phyloP scores from a whole-genome alignment of 2,113 vertebrate species.

The Petrocephalus zakoni region DNA sequence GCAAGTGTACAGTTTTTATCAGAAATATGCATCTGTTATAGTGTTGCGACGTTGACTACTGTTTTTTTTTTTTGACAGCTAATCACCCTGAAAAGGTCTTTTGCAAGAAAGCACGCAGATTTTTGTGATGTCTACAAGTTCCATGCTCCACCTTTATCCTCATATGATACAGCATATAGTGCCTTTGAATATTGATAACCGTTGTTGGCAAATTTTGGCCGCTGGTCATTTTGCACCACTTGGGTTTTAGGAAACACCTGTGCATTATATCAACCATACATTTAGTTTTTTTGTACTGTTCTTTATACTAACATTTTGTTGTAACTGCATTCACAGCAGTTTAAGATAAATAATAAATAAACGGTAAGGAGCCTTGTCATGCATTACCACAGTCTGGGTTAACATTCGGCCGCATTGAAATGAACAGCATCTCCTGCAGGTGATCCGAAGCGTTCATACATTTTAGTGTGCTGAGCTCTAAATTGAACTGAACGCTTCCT shows the following conservation, averaged over 20 bases:
- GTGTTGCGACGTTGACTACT: background rate
- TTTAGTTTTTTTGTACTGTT: background rate
- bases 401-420: constrained; percentile 40
- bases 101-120: constrained; percentile 28
- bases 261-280: constrained; percentile 18
- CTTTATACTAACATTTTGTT: constrained; percentile 18
- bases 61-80: constrained; percentile 40
- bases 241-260: constrained; percentile 22
- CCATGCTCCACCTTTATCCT: constrained; percentile 47
- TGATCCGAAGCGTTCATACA: constrained; percentile 40
- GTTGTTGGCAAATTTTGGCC: constrained; percentile 54
- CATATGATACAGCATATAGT: constrained; percentile 62
- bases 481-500: constrained; percentile 80
- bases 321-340: constrained; percentile 29
- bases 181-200: constrained; percentile 68
- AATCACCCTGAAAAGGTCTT: constrained; percentile 31
- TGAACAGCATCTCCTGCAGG: constrained; percentile 37
- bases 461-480: constrained; percentile 71
- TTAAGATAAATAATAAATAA: constrained; percentile 28
- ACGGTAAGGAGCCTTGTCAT: constrained; percentile 42
- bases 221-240: constrained; percentile 47
- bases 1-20: background rate
- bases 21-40: background rate
- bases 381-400: constrained; percentile 49
- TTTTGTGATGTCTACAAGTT: constrained; percentile 48